Conservation (phyloP, 2,113 vertebrate species). For the Gambusia holbrooki region DNA sequence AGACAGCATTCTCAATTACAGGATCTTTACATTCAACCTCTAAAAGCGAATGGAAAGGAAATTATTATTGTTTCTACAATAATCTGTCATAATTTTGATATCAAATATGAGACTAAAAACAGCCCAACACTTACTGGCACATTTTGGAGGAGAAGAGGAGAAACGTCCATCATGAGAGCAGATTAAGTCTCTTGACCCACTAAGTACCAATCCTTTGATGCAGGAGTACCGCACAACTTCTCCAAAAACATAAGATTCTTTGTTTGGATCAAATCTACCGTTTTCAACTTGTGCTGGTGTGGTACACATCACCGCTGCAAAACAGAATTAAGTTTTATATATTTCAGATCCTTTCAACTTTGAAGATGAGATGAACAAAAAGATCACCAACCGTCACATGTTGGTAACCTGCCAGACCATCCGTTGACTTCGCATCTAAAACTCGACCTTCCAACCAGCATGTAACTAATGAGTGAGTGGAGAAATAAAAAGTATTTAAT, state of each 20-base stretch:
- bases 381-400: slow-evolving; percentile 68
- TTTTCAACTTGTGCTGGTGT: rapidly evolving
- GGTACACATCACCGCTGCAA: slow-evolving; percentile 52
- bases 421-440: neutral
- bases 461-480: slow-evolving; percentile 3
- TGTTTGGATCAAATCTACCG: rapidly evolving
- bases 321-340: neutral
- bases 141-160: slow-evolving; percentile 45
- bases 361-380: neutral
- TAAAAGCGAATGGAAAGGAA: slow-evolving; percentile 23
- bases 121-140: slow-evolving; percentile 58
- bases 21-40: neutral
- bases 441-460: rapidly evolving
- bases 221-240: slow-evolving; percentile 23
- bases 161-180: slow-evolving; percentile 52
- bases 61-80: neutral
- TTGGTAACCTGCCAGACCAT: slow-evolving; percentile 29
- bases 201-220: rapidly evolving
- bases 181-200: rapidly evolving
- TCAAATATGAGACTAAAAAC: too few relatives aligned
- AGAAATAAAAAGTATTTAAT: neutral
- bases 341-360: neutral
- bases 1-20: rapidly evolving
- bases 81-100: neutral
- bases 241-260: rapidly evolving